phyloP scores from a whole-genome alignment of 2,797 vertebrate genomes.

The Hephaestus fuliginosus region DNA sequence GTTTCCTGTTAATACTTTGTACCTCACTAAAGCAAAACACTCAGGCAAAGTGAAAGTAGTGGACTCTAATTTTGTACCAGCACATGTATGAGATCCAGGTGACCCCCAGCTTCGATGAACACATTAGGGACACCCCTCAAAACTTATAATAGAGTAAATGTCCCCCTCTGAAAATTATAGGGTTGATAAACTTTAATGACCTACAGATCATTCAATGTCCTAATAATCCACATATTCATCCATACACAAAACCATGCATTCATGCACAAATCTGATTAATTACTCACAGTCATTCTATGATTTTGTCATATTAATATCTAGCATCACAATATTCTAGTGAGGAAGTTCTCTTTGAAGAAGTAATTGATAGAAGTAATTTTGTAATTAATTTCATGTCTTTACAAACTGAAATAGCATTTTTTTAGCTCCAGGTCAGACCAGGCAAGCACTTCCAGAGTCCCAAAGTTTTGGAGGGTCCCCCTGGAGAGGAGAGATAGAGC shows the following conservation, averaged over 20 bases:
- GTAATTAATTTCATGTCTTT: neutral
- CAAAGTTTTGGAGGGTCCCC: too few relatives aligned
- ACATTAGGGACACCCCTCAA: neutral
- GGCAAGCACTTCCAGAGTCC: neutral
- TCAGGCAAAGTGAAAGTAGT: neutral
- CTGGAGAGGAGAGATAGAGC: too few relatives aligned
- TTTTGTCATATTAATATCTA: too few relatives aligned
- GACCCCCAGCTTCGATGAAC: neutral
- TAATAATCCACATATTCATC: neutral
- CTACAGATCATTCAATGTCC: neutral
- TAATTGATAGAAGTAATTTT: neutral
- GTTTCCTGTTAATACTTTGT: conserved; percentile 49
- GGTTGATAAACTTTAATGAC: neutral
- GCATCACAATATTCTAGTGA: too few relatives aligned
- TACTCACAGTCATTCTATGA: neutral
- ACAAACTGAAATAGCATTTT: neutral
- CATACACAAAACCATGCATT: neutral
- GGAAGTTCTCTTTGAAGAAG: too few relatives aligned
- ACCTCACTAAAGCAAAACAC: neutral
- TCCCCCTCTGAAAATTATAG: neutral
- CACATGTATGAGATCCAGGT: neutral
- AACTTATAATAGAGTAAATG: neutral
- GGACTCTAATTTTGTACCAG: neutral
- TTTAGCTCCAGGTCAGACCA: neutral
- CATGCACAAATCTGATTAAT: neutral